A percentile compares a stretch with the other conserved stretches of the same genome.
Evolutionary conservation across 1,140 invertebrate species (phyloP).

Genomic region (Tribolium madens): DNA sequence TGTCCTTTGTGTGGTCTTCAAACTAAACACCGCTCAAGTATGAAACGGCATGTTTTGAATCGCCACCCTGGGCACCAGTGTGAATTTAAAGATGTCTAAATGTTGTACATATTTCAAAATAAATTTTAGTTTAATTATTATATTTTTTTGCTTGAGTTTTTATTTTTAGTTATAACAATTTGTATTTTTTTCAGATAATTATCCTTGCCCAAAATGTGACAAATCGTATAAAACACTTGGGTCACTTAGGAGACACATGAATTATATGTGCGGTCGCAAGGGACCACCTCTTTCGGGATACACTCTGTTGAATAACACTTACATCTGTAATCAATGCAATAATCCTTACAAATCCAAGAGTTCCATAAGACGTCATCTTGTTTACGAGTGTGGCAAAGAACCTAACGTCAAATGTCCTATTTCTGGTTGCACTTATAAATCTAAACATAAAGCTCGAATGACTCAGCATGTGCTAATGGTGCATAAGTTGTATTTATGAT

Average conservation of each 20-base stretch:
- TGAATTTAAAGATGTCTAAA: constrained; percentile 23
- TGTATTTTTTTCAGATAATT: constrained; percentile 65
- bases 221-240: constrained; percentile 68
- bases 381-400: constrained; percentile 70
- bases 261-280: constrained; percentile 68
- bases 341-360: constrained; percentile 69
- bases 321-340: constrained; percentile 66
- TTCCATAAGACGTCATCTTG: constrained; percentile 67
- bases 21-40: constrained; percentile 32
- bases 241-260: constrained; percentile 69
- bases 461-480: constrained; percentile 67
- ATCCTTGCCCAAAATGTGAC: constrained; percentile 69
- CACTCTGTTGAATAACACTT: constrained; percentile 42
- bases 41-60: constrained; percentile 19
- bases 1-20: constrained; percentile 29
- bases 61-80: constrained; percentile 38
- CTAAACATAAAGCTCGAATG: constrained; percentile 65
- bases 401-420: constrained; percentile 70
- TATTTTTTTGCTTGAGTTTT: background rate
- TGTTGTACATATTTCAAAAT: background rate
- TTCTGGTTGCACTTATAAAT: constrained; percentile 66
- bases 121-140: constrained; percentile 3
- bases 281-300: constrained; percentile 64
- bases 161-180: background rate
- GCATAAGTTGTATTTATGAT: constrained; percentile 57